phyloP scores from a whole-genome alignment of 2,113 vertebrate genomes.

The Ailurus styani region DNA sequence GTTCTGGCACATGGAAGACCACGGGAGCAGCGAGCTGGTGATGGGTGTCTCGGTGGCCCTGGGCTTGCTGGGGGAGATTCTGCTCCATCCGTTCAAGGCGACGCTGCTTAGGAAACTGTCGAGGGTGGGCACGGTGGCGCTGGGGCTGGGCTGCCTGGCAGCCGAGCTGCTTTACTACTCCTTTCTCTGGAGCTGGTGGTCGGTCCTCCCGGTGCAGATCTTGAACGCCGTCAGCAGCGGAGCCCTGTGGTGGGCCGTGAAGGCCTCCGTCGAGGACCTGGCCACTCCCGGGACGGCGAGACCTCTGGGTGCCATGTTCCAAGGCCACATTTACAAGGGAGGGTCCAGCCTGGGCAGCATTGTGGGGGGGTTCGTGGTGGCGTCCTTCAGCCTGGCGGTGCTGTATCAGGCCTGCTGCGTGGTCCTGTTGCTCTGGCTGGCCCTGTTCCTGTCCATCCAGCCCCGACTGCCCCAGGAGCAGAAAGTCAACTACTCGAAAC shows the following conservation, averaged over 20 bases:
- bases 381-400: constrained; percentile 75
- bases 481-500: constrained; percentile 89
- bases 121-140: constrained; percentile 63
- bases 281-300: constrained; percentile 84
- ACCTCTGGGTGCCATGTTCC: constrained; percentile 81
- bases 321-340: constrained; percentile 72
- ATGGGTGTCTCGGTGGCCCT: constrained; percentile 85
- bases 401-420: constrained; percentile 80
- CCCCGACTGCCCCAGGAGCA: constrained; percentile 84
- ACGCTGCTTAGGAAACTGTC: constrained; percentile 79
- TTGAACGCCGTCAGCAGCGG: constrained; percentile 83
- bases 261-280: constrained; percentile 78
- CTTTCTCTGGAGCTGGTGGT: constrained; percentile 88
- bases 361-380: constrained; percentile 81
- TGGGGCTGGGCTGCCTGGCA: constrained; percentile 76
- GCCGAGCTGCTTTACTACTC: constrained; percentile 89
- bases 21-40: constrained; percentile 83
- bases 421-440: constrained; percentile 82
- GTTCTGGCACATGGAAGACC: constrained; percentile 92
- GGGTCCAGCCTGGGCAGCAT: constrained; percentile 88
- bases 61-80: constrained; percentile 81
- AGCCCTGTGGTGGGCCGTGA: constrained; percentile 87
- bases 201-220: constrained; percentile 82
- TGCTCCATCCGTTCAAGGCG: constrained; percentile 75
- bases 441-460: constrained; percentile 81